A percentile compares a stretch with the other conserved stretches of the same genome.
phyloP scores from a whole-genome alignment of 2,888 invertebrate species.

The Camptogramma bilineatum region DNA sequence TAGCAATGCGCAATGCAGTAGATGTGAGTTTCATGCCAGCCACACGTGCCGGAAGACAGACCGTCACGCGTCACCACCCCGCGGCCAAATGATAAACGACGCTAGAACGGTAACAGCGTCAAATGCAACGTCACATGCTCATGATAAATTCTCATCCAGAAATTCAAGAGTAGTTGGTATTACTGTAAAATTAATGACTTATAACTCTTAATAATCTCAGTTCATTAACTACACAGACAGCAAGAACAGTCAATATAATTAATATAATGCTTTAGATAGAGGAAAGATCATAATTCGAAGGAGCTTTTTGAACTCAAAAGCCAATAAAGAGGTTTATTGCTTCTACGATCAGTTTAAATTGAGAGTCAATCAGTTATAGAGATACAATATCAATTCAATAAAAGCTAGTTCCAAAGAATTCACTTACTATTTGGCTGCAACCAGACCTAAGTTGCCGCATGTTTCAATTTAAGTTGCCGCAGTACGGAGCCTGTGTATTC shows the following conservation, averaged over 20 bases:
- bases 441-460: conserved; percentile 25
- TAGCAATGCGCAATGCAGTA: conserved; percentile 31
- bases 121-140: conserved; percentile 40
- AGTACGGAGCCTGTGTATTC: conserved; percentile 23
- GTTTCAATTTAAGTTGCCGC: conserved; percentile 25
- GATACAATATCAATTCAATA: conserved; percentile 15
- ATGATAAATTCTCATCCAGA: conserved; percentile 41
- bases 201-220: background rate
- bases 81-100: conserved; percentile 42
- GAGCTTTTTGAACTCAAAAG: background rate
- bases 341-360: background rate
- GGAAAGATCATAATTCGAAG: background rate
- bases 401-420: conserved; percentile 19
- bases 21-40: conserved; percentile 24
- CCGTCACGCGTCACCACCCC: conserved; percentile 41
- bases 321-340: background rate
- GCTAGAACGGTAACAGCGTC: conserved; percentile 37
- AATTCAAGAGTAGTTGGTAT: conserved; percentile 1
- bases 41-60: conserved; percentile 36
- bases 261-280: background rate
- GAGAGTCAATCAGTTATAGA: conserved; percentile 1
- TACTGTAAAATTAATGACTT: background rate
- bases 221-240: background rate
- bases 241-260: background rate
- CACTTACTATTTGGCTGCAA: conserved; percentile 17